Percentiles rank a stretch among this genome's conserved stretches.
Conservation (phyloP, 2,797 vertebrate species). For the Cyprinella venusta region DNA sequence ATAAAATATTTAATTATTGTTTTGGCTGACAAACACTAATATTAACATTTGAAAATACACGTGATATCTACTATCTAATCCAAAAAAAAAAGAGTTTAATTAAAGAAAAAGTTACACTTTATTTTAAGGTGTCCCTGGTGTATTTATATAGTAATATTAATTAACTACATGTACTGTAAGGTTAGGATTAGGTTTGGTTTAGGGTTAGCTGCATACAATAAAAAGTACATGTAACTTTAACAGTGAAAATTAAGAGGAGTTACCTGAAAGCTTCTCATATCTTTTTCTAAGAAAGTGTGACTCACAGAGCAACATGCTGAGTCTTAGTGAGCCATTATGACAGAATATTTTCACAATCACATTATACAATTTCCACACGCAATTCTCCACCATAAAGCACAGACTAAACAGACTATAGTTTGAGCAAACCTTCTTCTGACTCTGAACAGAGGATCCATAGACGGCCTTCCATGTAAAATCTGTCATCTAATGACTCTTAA, state of each 20-base stretch:
- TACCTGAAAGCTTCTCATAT: constrained; percentile 35
- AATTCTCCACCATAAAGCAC: constrained; percentile 7
- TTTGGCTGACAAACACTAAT: background rate
- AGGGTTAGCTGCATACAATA: too few relatives aligned
- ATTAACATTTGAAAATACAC: background rate
- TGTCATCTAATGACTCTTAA: background rate
- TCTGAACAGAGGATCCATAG: background rate
- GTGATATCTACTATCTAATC: background rate
- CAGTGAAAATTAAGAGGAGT: background rate
- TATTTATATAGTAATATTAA: too few relatives aligned
- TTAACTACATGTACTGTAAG: too few relatives aligned
- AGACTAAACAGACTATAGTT: background rate
- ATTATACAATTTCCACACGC: background rate
- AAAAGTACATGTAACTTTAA: too few relatives aligned
- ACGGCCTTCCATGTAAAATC: background rate
- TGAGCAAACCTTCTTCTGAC: background rate
- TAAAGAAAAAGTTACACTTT: too few relatives aligned
- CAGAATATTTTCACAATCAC: constrained; percentile 28
- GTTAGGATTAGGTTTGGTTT: too few relatives aligned
- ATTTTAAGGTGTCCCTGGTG: too few relatives aligned
- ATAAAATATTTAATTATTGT: background rate
- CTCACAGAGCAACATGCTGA: constrained; percentile 41
- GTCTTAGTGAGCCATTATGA: constrained; percentile 13
- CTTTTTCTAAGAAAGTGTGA: constrained; percentile 52
- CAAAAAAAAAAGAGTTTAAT: background rate